These are phyloP conservation scores for Shargacucullia verbasci DNA, from an alignment of 2,888 invertebrate genomes.

Conservation along the genomic window DNA sequence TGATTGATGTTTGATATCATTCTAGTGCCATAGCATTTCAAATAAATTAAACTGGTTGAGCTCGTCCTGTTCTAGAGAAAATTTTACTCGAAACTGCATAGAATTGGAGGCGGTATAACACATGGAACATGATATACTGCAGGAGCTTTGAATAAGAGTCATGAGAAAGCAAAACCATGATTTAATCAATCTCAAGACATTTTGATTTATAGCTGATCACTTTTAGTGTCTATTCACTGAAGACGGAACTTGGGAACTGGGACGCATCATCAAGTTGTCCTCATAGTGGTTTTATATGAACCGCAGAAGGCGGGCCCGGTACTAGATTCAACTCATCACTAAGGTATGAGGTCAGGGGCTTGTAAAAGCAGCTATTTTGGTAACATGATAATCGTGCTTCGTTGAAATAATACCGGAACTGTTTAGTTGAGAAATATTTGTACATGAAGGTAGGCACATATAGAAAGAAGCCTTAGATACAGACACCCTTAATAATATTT, in stretches of 20 bases:
- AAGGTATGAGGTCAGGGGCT: conserved; percentile 58
- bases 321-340: conserved; percentile 57
- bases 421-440: no score
- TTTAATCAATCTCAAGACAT: conserved; percentile 23
- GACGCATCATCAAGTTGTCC: conserved; percentile 63
- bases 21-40: conserved; percentile 5
- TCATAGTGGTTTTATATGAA: conserved; percentile 67
- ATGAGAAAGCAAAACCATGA: conserved; percentile 19
- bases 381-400: conserved; percentile 26
- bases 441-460: no score
- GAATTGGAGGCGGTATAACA: not conserved
- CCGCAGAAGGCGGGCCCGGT: conserved; percentile 67
- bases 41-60: no score
- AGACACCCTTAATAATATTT: no score
- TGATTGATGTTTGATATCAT: conserved; percentile 19
- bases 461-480: no score
- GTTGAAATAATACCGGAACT: conserved; percentile 28
- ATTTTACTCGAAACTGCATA: no score
- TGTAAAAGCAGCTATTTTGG: conserved; percentile 49
- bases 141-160: not conserved
- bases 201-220: conserved; percentile 37
- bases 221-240: conserved; percentile 52
- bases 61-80: no score
- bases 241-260: conserved; percentile 72
- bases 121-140: not conserved